phyloP scores from a whole-genome alignment of 2,888 invertebrate species.

The Idaea aversata region DNA sequence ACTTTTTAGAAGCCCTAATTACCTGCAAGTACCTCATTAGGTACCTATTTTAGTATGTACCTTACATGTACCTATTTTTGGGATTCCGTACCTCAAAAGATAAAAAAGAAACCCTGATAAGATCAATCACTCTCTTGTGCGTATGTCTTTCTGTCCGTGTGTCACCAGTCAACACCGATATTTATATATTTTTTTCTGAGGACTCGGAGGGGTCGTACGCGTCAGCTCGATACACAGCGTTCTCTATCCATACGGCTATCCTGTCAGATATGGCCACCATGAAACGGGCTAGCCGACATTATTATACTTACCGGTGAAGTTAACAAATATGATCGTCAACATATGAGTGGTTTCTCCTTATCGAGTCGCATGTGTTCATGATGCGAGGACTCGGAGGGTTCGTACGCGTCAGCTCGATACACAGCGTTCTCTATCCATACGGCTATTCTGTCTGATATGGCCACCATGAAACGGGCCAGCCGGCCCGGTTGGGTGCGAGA shows the following conservation, averaged over 20 bases:
- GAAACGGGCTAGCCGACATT: not conserved
- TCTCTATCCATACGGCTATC: constrained; percentile 64
- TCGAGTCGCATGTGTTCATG: constrained; percentile 67
- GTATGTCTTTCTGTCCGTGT: too few species aligned
- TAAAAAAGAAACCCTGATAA: too few species aligned
- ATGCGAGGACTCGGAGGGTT: constrained; percentile 44
- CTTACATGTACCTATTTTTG: too few species aligned
- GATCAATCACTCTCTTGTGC: too few species aligned
- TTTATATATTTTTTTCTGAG: too few species aligned
- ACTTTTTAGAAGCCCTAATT: too few species aligned
- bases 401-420: constrained; percentile 64
- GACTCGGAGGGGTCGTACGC: constrained; percentile 52
- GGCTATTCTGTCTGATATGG: constrained; percentile 73
- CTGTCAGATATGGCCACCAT: too few species aligned
- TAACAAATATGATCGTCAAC: constrained; percentile 9
- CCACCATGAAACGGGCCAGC: constrained; percentile 75
- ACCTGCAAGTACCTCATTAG: too few species aligned
- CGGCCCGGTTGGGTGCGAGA: constrained; percentile 67
- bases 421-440: constrained; percentile 76
- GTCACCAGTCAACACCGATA: too few species aligned
- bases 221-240: constrained; percentile 70
- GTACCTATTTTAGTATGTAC: too few species aligned
- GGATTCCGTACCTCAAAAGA: too few species aligned
- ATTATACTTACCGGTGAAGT: not conserved
- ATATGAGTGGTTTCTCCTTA: constrained; percentile 53